Conservation (phyloP, 2,113 vertebrate species). For the Laticauda laticaudata region DNA sequence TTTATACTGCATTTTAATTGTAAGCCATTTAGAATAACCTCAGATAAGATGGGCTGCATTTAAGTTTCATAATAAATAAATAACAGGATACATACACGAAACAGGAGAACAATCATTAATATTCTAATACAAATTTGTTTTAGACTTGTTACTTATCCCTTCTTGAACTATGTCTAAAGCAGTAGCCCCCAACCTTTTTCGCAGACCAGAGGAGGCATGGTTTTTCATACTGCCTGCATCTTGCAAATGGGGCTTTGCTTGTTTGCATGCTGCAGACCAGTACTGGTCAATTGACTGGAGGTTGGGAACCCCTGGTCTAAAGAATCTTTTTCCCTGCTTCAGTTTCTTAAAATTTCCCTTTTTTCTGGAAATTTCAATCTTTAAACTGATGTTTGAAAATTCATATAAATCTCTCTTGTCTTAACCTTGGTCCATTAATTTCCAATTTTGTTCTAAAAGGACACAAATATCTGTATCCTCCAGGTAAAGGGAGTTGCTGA, state of each 20-base stretch:
- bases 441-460: not conserved
- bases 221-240: too few relatives aligned
- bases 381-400: not conserved
- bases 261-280: too few relatives aligned
- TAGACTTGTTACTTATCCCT: not conserved
- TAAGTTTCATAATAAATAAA: not conserved
- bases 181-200: too few relatives aligned
- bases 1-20: too few relatives aligned
- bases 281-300: too few relatives aligned
- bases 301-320: too few relatives aligned
- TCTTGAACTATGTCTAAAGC: not conserved
- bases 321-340: too few relatives aligned
- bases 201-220: too few relatives aligned
- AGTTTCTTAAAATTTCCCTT: not conserved
- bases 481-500: not conserved
- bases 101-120: not conserved
- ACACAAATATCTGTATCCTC: not conserved
- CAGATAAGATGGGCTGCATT: too few relatives aligned
- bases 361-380: not conserved
- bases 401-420: not conserved
- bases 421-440: not conserved
- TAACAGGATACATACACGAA: not conserved
- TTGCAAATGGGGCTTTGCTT: too few relatives aligned
- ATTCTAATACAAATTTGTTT: not conserved
- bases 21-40: too few relatives aligned